These are phyloP conservation scores for Halictus quadricinctus DNA, from an alignment of 2,888 invertebrate species.

Conservation along the genomic window DNA sequence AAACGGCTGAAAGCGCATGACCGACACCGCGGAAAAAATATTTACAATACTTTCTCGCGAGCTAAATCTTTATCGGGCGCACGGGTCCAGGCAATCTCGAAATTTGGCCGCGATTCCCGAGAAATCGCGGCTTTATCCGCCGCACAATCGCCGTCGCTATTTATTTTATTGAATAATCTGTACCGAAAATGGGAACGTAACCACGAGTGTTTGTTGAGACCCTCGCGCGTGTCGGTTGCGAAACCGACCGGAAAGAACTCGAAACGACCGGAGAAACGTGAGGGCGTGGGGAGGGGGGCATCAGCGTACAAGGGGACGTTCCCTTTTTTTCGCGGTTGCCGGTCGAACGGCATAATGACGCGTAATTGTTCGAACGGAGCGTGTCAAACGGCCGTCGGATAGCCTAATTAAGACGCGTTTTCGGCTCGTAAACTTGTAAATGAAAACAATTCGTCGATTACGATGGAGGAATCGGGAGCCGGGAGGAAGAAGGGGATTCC, in stretches of 20 bases:
- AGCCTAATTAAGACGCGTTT: conserved; percentile 10
- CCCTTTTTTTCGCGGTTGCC: neutral
- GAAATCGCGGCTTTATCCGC: conserved; percentile 20
- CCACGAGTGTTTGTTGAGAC: conserved; percentile 4
- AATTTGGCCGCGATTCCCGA: conserved; percentile 17
- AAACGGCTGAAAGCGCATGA: neutral
- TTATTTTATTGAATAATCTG: conserved; percentile 13
- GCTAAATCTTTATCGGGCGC: conserved; percentile 16
- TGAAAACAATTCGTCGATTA: conserved; percentile 20
- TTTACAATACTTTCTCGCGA: conserved; percentile 35
- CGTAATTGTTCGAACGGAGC: conserved; percentile 13
- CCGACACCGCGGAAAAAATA: conserved; percentile 28
- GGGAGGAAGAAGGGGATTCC: conserved; percentile 4
- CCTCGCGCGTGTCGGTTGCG: neutral
- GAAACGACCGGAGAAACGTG: neutral
- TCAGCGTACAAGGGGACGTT: neutral
- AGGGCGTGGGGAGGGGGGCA: neutral
- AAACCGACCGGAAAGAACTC: neutral
- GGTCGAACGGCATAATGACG: neutral
- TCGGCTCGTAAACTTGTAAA: conserved; percentile 20
- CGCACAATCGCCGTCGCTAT: conserved; percentile 4
- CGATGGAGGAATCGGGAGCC: neutral
- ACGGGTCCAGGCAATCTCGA: conserved; percentile 9
- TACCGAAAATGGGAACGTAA: neutral
- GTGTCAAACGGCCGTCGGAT: neutral